Percentiles rank a stretch among this genome's conserved stretches.
Evolutionary conservation across 1,140 invertebrate species (phyloP).

Genomic region (Tyrophagus putrescentiae): DNA sequence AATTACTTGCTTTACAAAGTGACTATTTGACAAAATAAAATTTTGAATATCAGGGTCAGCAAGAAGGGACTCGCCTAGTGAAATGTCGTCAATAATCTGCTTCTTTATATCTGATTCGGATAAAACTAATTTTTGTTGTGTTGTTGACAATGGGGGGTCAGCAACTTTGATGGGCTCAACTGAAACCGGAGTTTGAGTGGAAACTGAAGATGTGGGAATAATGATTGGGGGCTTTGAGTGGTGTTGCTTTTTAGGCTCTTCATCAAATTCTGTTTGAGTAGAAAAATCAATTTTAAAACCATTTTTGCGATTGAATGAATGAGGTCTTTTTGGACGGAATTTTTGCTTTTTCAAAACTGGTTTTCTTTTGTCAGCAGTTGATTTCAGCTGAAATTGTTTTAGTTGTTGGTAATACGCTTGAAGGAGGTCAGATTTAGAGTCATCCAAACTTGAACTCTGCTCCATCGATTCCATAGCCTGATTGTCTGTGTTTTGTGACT

Average conservation of each 20-base stretch:
- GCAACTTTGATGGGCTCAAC: not conserved
- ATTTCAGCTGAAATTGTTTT: not conserved
- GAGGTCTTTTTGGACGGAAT: not conserved
- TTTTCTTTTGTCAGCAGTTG: not conserved
- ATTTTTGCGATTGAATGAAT: too few relatives aligned
- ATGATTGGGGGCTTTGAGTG: not conserved
- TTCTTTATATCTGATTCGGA: too few relatives aligned
- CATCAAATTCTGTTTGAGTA: not conserved
- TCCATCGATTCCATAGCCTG: too few relatives aligned
- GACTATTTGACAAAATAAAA: not conserved
- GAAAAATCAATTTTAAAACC: not conserved
- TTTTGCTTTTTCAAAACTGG: not conserved
- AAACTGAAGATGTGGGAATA: not conserved
- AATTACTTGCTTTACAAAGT: not conserved
- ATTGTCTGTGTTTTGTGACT: too few relatives aligned
- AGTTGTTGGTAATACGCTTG: slow-evolving; percentile 5
- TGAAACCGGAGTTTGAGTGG: not conserved
- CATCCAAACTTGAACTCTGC: not conserved
- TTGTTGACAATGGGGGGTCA: not conserved
- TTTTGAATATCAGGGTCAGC: not conserved
- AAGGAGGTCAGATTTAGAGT: not conserved
- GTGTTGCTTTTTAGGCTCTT: not conserved
- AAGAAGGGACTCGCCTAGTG: not conserved
- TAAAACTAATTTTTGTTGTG: not conserved
- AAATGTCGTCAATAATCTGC: too few relatives aligned